These are phyloP conservation scores for Cardiocondyla obscurior DNA, from an alignment of 1,140 invertebrate species.

Conservation along the genomic window DNA sequence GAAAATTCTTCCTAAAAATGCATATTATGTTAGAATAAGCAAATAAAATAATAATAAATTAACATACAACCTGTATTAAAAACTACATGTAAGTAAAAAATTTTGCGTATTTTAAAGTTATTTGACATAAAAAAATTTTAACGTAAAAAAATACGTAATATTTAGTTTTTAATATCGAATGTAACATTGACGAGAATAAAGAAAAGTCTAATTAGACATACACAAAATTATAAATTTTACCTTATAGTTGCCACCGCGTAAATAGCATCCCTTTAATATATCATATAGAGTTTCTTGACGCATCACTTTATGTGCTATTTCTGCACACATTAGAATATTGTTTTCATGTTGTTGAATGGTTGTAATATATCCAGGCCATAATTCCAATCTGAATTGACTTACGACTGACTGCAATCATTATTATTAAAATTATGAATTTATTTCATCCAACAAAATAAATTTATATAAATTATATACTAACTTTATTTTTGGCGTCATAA, in stretches of 20 bases:
- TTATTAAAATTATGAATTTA: background rate
- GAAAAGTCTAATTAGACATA: too few species aligned
- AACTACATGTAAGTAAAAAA: background rate
- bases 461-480: slow-evolving; percentile 81
- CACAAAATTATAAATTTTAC: too few species aligned
- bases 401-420: slow-evolving; percentile 72
- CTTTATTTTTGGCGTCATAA: slow-evolving; percentile 89
- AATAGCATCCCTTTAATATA: slow-evolving; percentile 84
- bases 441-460: background rate
- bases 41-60: background rate
- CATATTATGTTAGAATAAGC: background rate
- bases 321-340: slow-evolving; percentile 88
- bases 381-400: slow-evolving; percentile 84
- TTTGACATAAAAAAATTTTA: too few species aligned
- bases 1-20: slow-evolving; percentile 79
- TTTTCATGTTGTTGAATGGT: slow-evolving; percentile 91
- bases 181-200: too few species aligned
- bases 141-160: too few species aligned
- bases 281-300: slow-evolving; percentile 85
- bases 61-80: background rate
- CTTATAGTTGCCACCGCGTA: background rate
- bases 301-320: slow-evolving; percentile 91
- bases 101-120: background rate
- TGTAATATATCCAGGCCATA: slow-evolving; percentile 92
- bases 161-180: too few species aligned